Evolutionary conservation across 2,113 vertebrate species (phyloP).

Genomic region (Siniperca knerii): DNA sequence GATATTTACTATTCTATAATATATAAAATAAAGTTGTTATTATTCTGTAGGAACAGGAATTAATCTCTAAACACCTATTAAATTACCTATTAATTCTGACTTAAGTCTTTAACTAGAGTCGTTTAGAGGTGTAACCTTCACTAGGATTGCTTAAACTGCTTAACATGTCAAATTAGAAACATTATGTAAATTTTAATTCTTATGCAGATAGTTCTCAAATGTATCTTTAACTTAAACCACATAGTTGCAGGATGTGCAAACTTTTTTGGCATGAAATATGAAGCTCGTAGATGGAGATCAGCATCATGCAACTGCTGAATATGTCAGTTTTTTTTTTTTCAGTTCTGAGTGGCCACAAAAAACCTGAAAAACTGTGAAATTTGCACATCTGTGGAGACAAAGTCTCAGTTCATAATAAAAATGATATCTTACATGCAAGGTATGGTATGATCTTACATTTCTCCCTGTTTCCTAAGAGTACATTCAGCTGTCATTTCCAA

Average conservation of each 20-base stretch:
- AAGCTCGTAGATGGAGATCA: neutral
- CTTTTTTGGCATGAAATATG: neutral
- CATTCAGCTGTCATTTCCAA: neutral
- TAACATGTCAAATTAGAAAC: neutral
- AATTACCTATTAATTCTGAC: neutral
- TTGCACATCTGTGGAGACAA: neutral
- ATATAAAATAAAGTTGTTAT: too few species aligned
- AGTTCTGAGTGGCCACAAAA: too few species aligned
- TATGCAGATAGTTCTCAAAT: neutral
- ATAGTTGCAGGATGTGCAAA: neutral
- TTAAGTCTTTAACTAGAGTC: neutral
- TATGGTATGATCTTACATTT: neutral
- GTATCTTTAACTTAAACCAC: neutral
- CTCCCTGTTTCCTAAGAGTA: too few species aligned
- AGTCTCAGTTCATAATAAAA: neutral
- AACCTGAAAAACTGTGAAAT: neutral
- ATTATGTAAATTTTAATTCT: neutral
- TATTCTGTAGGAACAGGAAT: too few species aligned
- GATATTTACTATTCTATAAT: too few species aligned
- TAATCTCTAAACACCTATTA: neutral
- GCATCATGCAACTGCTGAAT: neutral
- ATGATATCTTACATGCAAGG: neutral
- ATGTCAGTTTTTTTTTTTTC: too few species aligned
- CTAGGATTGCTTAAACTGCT: neutral
- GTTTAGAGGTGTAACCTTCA: neutral